phyloP scores from a whole-genome alignment of 2,113 vertebrate species.

The Mirounga angustirostris region DNA sequence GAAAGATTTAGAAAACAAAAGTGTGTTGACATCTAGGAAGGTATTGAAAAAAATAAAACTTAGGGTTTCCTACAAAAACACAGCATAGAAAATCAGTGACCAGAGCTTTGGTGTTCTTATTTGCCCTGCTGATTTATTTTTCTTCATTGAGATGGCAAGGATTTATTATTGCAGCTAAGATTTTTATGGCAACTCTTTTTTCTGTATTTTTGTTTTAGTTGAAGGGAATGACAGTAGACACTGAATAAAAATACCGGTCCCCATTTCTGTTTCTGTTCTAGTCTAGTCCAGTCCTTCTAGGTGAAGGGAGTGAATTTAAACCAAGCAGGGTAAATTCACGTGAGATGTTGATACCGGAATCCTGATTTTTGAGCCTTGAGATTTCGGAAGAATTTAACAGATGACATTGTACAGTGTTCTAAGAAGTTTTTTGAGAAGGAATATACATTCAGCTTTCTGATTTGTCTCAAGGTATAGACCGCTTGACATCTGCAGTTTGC shows the following conservation, averaged over 20 bases:
- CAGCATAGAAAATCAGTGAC: neutral
- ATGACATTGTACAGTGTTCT: neutral
- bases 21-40: neutral
- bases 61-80: neutral
- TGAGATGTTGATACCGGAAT: neutral
- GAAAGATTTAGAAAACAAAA: neutral
- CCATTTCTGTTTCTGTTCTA: neutral
- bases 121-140: neutral
- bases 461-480: neutral
- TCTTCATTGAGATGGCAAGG: neutral
- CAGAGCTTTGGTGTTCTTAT: neutral
- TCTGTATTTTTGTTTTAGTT: slow-evolving; percentile 31
- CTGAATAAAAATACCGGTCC: neutral
- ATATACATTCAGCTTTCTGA: neutral
- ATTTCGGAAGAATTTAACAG: neutral
- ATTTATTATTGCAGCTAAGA: neutral
- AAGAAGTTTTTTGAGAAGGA: neutral
- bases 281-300: no score
- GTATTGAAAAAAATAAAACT: neutral
- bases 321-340: neutral
- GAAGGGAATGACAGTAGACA: neutral
- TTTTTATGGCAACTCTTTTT: neutral
- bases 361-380: neutral
- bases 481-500: neutral
- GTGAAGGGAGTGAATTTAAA: neutral